Evolutionary conservation across 2,113 vertebrate species (phyloP), one percentile per base, ranked within the genome.

Genomic region (Mionectes macconnelli): DNA sequence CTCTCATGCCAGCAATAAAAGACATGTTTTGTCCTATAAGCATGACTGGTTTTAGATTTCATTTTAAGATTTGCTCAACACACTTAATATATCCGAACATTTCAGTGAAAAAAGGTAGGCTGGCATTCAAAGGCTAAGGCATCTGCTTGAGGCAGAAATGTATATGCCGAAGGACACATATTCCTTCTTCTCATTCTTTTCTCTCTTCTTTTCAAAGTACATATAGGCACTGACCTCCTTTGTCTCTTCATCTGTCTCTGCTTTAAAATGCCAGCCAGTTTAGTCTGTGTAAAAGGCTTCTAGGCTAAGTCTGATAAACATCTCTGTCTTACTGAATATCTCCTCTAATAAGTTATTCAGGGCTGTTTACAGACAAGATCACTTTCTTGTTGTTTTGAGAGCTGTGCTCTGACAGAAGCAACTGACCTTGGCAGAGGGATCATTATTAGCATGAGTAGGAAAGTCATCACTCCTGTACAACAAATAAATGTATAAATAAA

Each of bases 401-500:
- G 84, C 76, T 89, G 62, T 95, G 52, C 40, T 63, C 45, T 89
- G 83, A 94, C 93, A 96, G 88, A 96, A 94, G 40, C 25, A 56
- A 67, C 14, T 31, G 64, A 93, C 63, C 39, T 84, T 96, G 70
- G 66, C 39, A 94, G 92, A 87, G 24, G 63, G 33, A 92, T 78
- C 56, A 83, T 94, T 88, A 87, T 79, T 55, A 77, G 66, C 60
- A 70, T 37, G 49, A 70, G 64, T 92, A 83, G 77, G 79, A 96
- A 79, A 97, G 35, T 37, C 31, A 37, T 91, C 93, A 66, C 62
- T 82, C 30, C 52, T 89, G 96, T 79, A 88, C 56, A 79, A 94
- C 60, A 95, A 93, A 95, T 89, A 93, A 93, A 89, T 75, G 70
- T 53, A 85, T 73, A 91, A 96, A 97, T 55, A 93, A 88, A 96